Evolutionary conservation across 2,797 vertebrate genomes (phyloP), one percentile per base, ranked within the genome.

Genomic region (Eulemur coronatus): DNA sequence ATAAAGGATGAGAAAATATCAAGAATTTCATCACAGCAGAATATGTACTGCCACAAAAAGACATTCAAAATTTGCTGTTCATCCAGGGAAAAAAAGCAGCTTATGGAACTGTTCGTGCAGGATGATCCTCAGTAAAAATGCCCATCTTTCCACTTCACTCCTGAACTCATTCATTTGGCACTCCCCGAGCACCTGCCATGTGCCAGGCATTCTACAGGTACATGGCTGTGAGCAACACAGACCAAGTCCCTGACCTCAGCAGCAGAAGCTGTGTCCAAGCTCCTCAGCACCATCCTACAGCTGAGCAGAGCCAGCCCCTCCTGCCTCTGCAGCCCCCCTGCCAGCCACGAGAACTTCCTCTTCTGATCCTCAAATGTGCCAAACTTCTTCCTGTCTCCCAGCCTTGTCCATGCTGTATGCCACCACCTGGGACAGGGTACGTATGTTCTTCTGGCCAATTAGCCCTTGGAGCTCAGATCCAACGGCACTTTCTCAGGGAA

Each of bases 401-500:
- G 70, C 52, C 65, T 28, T 88, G 52, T 65, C 41, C 0, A 1
- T 30, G 65, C 43, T 12, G 7, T 9, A 13, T 26, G 24, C 22
- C 70, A 70, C 38, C 17, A 55, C 89, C 57, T 2, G 10, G 14
- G 89, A 48, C 0, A 18, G 28, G 18, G 26, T 5, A 35, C 26
- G 50, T 46, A 70, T 13, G 17, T 30, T 20, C 67, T 87, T 67
- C 28, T 43, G 38, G 79, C 79, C 50, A 79, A 9, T 50, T 24
- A 78, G 13, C 28, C n/a, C 46, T 72, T 0, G 0, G 82, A 33
- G 57, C 84, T 93, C 80, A 65, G 59, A 75, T 41, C 50, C 85
- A 50, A 80, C 5, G 46, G 88, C 33, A 57, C 84, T 84, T 96
- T 79, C 95, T 94, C 78, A 75, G 57, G 86, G 46, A 97, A 48